Conservation (phyloP, 2,888 invertebrate species). For the Plagodis pulveraria region DNA sequence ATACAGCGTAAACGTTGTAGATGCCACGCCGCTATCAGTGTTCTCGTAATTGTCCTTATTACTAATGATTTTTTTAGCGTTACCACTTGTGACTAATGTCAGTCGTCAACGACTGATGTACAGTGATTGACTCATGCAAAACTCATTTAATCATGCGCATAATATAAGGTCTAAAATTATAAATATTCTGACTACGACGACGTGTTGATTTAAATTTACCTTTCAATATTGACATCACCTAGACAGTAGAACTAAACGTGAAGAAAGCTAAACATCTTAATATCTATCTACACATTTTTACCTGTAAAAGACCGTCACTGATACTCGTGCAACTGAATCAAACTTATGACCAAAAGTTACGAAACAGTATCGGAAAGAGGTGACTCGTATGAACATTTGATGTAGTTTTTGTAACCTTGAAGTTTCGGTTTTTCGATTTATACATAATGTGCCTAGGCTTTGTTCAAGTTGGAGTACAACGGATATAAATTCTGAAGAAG, state of each 20-base stretch:
- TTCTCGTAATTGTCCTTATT: conserved; percentile 39
- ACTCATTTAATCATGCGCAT: conserved; percentile 56
- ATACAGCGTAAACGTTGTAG: conserved; percentile 48
- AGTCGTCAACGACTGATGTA: conserved; percentile 41
- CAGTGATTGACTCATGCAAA: conserved; percentile 61
- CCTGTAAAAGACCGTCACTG: conserved; percentile 44
- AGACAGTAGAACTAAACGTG: conserved; percentile 54
- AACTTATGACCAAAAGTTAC: no score
- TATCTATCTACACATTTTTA: conserved; percentile 21
- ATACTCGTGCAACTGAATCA: no score
- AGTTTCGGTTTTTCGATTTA: conserved; percentile 24
- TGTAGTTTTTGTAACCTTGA: conserved; percentile 6
- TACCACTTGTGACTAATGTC: conserved; percentile 43
- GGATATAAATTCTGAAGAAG: conserved; percentile 46
- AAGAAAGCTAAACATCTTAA: conserved; percentile 41
- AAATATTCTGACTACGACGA: conserved; percentile 50
- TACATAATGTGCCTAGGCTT: conserved; percentile 30
- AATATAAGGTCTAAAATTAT: conserved; percentile 46
- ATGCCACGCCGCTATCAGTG: conserved; percentile 51
- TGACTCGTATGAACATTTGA: no score
- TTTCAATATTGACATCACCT: conserved; percentile 57
- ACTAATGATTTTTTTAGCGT: conserved; percentile 47
- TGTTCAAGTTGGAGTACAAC: conserved; percentile 44
- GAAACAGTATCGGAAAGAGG: no score
- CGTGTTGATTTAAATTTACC: conserved; percentile 55